Conservation (phyloP, 1,140 invertebrate genomes). For the Scylla paramamosain region DNA sequence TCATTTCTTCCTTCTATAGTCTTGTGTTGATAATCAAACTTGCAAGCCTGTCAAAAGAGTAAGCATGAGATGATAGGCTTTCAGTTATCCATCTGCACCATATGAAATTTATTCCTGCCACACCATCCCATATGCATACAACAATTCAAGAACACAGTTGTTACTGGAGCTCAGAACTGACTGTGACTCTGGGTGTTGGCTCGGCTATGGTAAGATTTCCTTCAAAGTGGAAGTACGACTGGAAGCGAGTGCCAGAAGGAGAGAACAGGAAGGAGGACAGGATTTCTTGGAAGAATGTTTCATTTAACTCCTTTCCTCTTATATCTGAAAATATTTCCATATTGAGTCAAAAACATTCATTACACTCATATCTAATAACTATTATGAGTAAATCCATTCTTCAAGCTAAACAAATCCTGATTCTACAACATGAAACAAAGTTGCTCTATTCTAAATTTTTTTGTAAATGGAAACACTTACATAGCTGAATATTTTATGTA, state of each 20-base stretch:
- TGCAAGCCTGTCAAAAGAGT: constrained; percentile 68
- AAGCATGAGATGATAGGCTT: neutral
- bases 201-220: constrained; percentile 84
- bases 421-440: no score
- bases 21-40: constrained; percentile 77
- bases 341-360: neutral
- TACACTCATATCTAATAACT: neutral
- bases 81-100: neutral
- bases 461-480: neutral
- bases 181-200: constrained; percentile 82
- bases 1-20: constrained; percentile 83
- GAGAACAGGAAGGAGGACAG: constrained; percentile 85
- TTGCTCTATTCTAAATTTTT: no score
- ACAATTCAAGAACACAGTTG: no score
- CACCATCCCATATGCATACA: no score
- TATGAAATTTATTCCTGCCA: no score
- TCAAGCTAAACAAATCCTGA: neutral
- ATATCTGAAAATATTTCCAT: constrained; percentile 61
- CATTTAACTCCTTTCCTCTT: constrained; percentile 57
- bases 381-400: neutral
- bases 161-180: constrained; percentile 77
- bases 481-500: neutral
- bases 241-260: constrained; percentile 85
- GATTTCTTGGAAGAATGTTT: constrained; percentile 68
- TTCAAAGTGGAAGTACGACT: constrained; percentile 85